Conservation (phyloP, 2,888 invertebrate species). For the Timema podura region DNA sequence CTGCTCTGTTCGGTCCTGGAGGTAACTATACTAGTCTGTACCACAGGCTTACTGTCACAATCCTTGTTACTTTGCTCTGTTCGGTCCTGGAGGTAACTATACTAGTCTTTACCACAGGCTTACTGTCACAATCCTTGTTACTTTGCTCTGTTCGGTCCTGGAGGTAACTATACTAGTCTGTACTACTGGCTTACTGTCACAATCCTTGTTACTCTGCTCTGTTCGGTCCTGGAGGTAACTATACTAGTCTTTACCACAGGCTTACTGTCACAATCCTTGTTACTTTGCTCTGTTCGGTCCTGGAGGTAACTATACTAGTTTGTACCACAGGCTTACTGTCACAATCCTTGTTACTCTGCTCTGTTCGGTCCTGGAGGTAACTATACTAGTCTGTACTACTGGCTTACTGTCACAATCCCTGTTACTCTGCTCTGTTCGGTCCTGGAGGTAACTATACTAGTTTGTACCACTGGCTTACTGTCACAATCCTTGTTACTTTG, state of each 20-base stretch:
- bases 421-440: too few species aligned
- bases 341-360: conserved; percentile 63
- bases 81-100: conserved; percentile 56
- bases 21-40: too few species aligned
- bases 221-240: conserved; percentile 58
- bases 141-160: conserved; percentile 62
- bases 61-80: conserved; percentile 64
- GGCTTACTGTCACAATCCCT: background rate
- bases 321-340: conserved; percentile 69
- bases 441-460: too few species aligned
- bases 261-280: conserved; percentile 66
- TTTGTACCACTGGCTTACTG: too few species aligned
- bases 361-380: conserved; percentile 60
- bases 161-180: conserved; percentile 46
- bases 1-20: conserved; percentile 62
- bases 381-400: background rate
- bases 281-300: conserved; percentile 65
- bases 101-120: too few species aligned
- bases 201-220: conserved; percentile 63
- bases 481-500: too few species aligned
- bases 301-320: conserved; percentile 47
- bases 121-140: conserved; percentile 68
- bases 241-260: too few species aligned
- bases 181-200: too few species aligned
- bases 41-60: conserved; percentile 67